These are phyloP conservation scores for Crax fasciolata DNA, from an alignment of 2,797 vertebrate species.

Conservation along the genomic window DNA sequence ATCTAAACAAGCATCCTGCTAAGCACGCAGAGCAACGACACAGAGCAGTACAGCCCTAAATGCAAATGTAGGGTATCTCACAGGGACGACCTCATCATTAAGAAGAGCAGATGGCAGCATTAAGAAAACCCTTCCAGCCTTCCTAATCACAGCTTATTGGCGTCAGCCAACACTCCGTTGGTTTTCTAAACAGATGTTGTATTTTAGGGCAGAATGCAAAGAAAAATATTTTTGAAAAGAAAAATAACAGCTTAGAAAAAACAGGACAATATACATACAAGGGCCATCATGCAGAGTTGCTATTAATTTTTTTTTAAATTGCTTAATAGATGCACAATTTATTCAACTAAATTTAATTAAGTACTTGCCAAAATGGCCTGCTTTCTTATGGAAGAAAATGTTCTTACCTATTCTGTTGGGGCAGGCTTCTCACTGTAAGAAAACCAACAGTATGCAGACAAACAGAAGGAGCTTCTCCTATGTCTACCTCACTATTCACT, in stretches of 20 bases:
- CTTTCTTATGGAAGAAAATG: not conserved
- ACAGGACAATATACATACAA: fast-evolving
- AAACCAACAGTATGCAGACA: fast-evolving
- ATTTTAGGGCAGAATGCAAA: not conserved
- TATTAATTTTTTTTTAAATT: not conserved
- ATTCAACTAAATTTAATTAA: not conserved
- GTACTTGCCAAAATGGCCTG: not conserved
- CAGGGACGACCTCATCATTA: not conserved
- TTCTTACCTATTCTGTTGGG: not conserved
- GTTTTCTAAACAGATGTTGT: conserved; percentile 45
- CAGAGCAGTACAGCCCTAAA: fast-evolving
- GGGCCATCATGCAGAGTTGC: not conserved
- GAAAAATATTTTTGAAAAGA: not conserved
- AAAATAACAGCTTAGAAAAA: conserved; percentile 23
- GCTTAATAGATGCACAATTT: not conserved
- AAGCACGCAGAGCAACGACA: not conserved
- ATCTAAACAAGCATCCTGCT: fast-evolving
- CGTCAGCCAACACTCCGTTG: conserved; percentile 17
- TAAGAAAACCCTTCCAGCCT: conserved; percentile 45
- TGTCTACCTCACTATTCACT: not conserved
- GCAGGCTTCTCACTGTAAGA: not conserved
- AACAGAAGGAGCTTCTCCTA: not conserved
- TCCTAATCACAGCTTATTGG: conserved; percentile 51
- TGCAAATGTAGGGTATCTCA: not conserved
- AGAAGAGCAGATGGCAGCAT: conserved; percentile 60